phyloP scores from a whole-genome alignment of 2,797 vertebrate genomes.

The Melanotaenia maccullochi region DNA sequence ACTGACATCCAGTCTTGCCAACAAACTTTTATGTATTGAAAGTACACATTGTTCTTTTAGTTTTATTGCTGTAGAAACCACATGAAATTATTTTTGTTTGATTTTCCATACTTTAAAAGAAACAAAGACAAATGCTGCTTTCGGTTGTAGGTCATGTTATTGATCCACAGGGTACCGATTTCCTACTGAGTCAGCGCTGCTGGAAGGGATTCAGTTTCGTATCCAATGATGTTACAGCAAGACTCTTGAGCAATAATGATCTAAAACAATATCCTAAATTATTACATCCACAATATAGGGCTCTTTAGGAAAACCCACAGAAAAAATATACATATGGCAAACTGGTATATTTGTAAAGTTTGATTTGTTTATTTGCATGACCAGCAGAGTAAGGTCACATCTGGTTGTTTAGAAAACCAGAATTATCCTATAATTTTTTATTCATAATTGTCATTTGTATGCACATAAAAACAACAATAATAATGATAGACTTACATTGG shows the following conservation, averaged over 20 bases:
- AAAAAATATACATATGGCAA: neutral
- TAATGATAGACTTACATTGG: neutral
- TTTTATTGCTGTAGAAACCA: neutral
- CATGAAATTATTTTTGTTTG: neutral
- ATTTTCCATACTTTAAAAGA: constrained; percentile 7
- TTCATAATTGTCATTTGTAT: neutral
- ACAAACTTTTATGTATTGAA: neutral
- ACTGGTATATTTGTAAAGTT: neutral
- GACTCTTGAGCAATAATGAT: constrained; percentile 6
- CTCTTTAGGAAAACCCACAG: neutral
- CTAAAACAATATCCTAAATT: constrained; percentile 1
- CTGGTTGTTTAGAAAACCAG: neutral
- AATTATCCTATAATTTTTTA: neutral
- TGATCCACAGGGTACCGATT: constrained; percentile 51
- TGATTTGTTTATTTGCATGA: neutral
- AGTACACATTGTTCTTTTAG: neutral
- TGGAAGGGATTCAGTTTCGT: constrained; percentile 42
- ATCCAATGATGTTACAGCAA: constrained; percentile 44
- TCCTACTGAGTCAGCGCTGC: constrained; percentile 32
- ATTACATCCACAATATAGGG: neutral
- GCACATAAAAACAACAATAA: neutral
- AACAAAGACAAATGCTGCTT: constrained; percentile 10
- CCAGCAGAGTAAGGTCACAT: neutral
- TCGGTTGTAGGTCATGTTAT: constrained; percentile 41
- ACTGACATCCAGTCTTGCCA: neutral